Percentiles rank a stretch among this genome's conserved stretches.
Conservation (phyloP, 2,113 vertebrate species). For the Sarotherodon lohbergeri region DNA sequence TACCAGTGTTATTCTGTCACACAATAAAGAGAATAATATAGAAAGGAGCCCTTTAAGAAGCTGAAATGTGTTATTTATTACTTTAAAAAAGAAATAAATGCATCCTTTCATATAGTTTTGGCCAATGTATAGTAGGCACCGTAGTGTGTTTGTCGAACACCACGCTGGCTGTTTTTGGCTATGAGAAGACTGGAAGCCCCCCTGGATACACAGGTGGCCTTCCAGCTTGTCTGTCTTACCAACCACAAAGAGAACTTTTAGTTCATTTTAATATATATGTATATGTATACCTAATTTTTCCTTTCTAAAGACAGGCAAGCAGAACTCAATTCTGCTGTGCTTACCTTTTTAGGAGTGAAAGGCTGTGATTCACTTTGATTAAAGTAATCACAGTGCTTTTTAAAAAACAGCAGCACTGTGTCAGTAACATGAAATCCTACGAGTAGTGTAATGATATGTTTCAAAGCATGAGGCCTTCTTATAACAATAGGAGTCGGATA, state of each 20-base stretch:
- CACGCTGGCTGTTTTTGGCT: background rate
- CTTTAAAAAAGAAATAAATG: background rate
- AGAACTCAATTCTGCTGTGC: background rate
- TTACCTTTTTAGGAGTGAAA: background rate
- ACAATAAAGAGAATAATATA: background rate
- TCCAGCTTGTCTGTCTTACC: background rate
- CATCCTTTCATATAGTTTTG: background rate
- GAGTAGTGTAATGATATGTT: slow-evolving; percentile 32
- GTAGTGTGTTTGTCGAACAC: background rate
- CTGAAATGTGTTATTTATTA: background rate
- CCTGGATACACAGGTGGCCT: background rate
- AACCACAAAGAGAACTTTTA: background rate
- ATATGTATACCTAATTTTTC: background rate
- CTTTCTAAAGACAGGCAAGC: background rate
- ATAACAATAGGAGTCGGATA: slow-evolving; percentile 2
- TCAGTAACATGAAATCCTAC: slow-evolving; percentile 12
- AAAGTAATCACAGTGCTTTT: slow-evolving; percentile 31
- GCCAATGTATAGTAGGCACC: background rate
- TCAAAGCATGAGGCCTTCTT: background rate
- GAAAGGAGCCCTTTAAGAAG: background rate
- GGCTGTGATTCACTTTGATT: slow-evolving; percentile 29
- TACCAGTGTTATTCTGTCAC: background rate
- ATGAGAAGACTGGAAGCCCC: background rate
- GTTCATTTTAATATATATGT: background rate
- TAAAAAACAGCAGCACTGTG: slow-evolving; percentile 10